phyloP scores from a whole-genome alignment of 2,797 vertebrate species.

The Megalops cyprinoides region DNA sequence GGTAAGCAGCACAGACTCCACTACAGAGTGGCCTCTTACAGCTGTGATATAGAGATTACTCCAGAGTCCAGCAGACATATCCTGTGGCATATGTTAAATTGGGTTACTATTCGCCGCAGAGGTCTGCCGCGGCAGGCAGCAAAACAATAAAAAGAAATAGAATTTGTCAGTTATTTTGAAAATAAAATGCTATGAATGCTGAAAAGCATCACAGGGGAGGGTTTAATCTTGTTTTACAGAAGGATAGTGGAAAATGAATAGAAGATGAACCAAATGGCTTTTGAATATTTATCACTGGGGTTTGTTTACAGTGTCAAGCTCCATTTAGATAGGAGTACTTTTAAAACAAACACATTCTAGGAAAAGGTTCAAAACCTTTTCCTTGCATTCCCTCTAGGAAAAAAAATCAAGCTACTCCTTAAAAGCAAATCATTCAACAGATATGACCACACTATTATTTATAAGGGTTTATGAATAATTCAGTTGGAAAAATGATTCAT shows the following conservation, averaged over 20 bases:
- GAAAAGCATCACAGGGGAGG: not conserved
- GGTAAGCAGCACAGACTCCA: not conserved
- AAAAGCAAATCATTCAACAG: conserved; percentile 11
- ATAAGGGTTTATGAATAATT: not conserved
- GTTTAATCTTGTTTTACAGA: not conserved
- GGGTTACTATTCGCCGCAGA: conserved; percentile 9
- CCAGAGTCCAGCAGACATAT: not conserved
- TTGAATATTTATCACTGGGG: no score
- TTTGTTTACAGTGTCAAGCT: not conserved
- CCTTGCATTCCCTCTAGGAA: not conserved
- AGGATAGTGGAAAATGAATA: no score
- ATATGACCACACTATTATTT: not conserved
- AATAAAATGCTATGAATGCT: not conserved
- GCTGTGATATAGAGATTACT: conserved; percentile 25
- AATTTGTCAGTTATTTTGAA: conserved; percentile 30
- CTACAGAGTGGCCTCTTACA: not conserved
- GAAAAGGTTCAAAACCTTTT: not conserved
- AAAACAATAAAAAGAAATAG: conserved; percentile 6
- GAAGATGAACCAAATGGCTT: no score
- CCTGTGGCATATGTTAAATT: conserved; percentile 14
- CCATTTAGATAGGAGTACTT: not conserved
- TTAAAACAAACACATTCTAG: conserved; percentile 13
- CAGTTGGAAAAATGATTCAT: conserved; percentile 16
- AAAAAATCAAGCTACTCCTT: not conserved
- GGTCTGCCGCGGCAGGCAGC: not conserved